Percentiles rank a stretch among this genome's conserved stretches.
phyloP scores from a whole-genome alignment of 2,113 vertebrate species.

The mouse (Mus musculus) region DNA sequence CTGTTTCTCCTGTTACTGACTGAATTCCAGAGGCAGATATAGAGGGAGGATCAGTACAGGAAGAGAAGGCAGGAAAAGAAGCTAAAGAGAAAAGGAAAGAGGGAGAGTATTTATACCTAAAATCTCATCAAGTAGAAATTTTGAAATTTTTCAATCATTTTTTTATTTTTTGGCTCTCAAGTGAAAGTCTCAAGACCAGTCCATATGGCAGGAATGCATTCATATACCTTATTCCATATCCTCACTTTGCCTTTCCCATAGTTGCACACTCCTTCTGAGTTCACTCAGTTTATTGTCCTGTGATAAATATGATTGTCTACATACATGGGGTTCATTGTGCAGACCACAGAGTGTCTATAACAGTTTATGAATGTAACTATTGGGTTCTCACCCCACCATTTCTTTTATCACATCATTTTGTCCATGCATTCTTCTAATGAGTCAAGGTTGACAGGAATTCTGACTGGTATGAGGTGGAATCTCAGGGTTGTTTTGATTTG shows the following conservation, averaged over 20 bases:
- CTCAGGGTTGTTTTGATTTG: too few relatives aligned
- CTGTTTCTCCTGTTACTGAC: not conserved
- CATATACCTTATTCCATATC: not conserved
- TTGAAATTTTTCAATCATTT: not conserved
- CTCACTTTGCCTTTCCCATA: not conserved
- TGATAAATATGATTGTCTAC: not conserved
- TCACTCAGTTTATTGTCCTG: not conserved
- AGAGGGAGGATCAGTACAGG: fast-evolving
- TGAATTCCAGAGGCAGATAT: not conserved
- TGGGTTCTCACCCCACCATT: not conserved
- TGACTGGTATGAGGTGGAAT: too few relatives aligned
- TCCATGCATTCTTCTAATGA: not conserved
- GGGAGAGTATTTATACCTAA: not conserved
- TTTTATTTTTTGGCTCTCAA: not conserved
- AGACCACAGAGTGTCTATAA: not conserved
- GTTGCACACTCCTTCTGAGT: not conserved
- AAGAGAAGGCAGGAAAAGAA: not conserved
- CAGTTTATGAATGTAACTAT: not conserved
- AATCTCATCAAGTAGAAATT: not conserved
- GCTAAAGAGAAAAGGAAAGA: not conserved
- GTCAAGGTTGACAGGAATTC: not conserved
- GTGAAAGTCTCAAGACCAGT: not conserved
- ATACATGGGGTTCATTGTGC: not conserved
- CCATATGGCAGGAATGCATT: not conserved
- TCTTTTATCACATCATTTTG: not conserved